phyloP scores from a whole-genome alignment of 2,888 invertebrate genomes.

The Harpagoxenus sublaevis region DNA sequence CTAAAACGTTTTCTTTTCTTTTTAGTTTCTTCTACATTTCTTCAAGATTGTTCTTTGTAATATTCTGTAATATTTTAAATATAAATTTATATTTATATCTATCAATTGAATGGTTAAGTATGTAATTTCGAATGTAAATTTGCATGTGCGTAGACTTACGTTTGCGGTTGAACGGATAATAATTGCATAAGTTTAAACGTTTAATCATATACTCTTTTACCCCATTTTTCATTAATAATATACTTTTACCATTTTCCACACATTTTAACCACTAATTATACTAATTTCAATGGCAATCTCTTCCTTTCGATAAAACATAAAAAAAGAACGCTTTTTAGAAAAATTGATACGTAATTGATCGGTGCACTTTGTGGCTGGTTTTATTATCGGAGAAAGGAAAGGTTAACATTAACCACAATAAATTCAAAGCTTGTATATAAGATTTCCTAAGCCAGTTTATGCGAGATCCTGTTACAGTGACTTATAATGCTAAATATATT shows the following conservation, averaged over 20 bases:
- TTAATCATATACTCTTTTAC: slow-evolving; percentile 11
- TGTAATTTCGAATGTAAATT: slow-evolving; percentile 3
- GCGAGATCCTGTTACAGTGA: neutral
- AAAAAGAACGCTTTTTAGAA: neutral
- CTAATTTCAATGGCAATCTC: neutral
- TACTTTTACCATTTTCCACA: neutral
- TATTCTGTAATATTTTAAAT: neutral
- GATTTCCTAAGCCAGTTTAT: neutral
- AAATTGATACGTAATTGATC: neutral
- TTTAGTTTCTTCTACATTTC: neutral
- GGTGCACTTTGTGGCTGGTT: neutral
- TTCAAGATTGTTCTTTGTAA: neutral
- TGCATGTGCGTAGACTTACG: neutral
- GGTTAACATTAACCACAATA: neutral
- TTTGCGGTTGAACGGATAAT: slow-evolving; percentile 25
- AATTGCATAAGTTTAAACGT: slow-evolving; percentile 13
- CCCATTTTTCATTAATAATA: neutral
- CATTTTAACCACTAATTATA: neutral
- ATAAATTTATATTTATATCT: neutral
- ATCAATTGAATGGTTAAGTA: neutral
- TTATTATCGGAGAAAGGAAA: neutral
- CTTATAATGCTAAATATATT: neutral
- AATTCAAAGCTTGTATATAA: neutral
- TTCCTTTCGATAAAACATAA: neutral
- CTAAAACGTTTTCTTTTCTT: neutral